Base-by-base conservation (phyloP, 2,888 invertebrate species). In the Zhengitettix transpicula region DNA sequence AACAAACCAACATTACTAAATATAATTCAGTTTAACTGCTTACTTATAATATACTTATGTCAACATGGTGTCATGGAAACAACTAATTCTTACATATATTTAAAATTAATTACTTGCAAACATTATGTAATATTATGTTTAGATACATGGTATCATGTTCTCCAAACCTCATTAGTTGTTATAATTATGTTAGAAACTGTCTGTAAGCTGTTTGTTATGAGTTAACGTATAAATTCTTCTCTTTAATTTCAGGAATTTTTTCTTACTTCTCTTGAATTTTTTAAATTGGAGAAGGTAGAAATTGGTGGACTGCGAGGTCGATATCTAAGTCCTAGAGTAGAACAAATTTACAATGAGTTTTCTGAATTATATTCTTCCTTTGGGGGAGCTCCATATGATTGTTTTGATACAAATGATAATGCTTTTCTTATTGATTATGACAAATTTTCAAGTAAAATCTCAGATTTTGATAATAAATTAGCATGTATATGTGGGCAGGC, bases 281-380 rank as follows among this genome's bases (percentile, higher is more conserved):
- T 83, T 53, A 93, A 92, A 70, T 72, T 95, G 62, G 95, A 96
- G 72, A 91, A 89, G 70, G 82, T 91, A 1, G 87, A 87, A 69
- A 80, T 89, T 60, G 84, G 85, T 52, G 89, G 85, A 0, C 69
- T 84, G 10, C 77, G 80, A 60, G 86, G 85, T 1, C 81, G 81
- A 65, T 76, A 73, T 28, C 74, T 85, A 14, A 79, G 79, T 59
- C 70, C 73, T 1, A 79, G 77, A 61, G 74, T 81, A 1, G 68
- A 14, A n/a, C 71, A 76, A 47, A 61, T 70, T 3, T 61, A 70
- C 65, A 68, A 71, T 55, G 70, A 74, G 54, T 74, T 74, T 64
- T 66, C 67, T 15, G 72, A 69, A 58, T 68, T 71, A 16, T 78
- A 75, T 65, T 68, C 67, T 28, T 65, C 70, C 16, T 78, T 78